Evolutionary conservation across 2,888 invertebrate species (phyloP), one percentile per base, ranked within the genome.

Genomic region (Drosophila melanocephala): DNA sequence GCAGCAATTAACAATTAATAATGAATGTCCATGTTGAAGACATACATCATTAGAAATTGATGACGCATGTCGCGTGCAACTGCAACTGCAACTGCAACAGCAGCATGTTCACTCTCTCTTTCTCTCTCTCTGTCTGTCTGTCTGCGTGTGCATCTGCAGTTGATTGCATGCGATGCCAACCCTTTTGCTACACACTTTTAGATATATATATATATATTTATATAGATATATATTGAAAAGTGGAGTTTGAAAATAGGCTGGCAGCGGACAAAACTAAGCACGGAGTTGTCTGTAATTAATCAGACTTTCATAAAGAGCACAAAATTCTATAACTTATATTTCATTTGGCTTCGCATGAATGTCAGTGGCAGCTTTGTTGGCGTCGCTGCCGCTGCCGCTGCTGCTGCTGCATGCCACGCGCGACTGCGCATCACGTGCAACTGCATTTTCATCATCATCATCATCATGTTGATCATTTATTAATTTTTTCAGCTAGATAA

Each of bases 301-400:
- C 90, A 85, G 90, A 78, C 80, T 88, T 88, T 90, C 90, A 85
- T 90, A 88, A 88, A 90, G 89, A 90, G 90, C 90, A 90, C 89
- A 85, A 85, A 90, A 90, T 86, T 86, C 86, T 90, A 90, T 86
- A 86, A 86, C 83, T 86, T 86, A 90, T 90, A 75, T 87, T 89
- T 76, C 83, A 85, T 88, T 80, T 65, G 57, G 70, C 72, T 72
- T 52, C 71, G 71, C 77, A 77, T 77, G 75, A 83, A 89, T 87
- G 89, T 88, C 89, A 83, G 83, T 88, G 83, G 52, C 72, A 58
- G 53, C n/a, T 42, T n/a, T 6, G 32, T 22, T 9, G 28, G 22
- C 65, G 39, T 57, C 32, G 57, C 64, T 7, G n/a, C 19, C n/a
- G 53, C 37, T 33, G 47, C 52, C 0, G 39, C 33, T 26, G 44